Conservation (phyloP, 2,113 vertebrate species). For the Eulemur rufifrons region DNA sequence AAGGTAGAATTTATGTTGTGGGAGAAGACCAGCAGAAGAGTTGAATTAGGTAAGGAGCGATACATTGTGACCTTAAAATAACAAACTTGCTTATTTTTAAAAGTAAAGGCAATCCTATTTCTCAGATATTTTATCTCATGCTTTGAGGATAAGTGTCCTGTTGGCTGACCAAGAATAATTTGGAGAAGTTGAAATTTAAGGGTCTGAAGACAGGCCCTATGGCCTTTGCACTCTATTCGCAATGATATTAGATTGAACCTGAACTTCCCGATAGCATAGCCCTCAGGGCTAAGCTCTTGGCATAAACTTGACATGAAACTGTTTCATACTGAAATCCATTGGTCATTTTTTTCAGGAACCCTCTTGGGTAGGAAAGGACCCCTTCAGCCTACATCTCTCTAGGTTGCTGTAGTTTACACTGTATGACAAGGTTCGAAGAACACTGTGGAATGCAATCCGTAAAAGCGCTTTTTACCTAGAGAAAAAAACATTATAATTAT, state of each 20-base stretch:
- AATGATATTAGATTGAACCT: neutral
- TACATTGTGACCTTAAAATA: neutral
- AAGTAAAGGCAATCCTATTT: neutral
- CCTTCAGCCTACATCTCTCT: neutral
- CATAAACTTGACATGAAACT: neutral
- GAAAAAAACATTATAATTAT: constrained; percentile 54
- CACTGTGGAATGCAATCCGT: neutral
- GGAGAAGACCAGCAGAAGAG: neutral
- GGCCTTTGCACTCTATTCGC: neutral
- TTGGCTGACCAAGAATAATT: neutral
- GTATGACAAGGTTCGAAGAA: neutral
- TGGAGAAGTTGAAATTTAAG: constrained; percentile 31
- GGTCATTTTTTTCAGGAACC: neutral
- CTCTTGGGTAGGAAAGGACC: neutral
- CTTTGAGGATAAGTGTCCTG: neutral
- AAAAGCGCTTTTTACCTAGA: constrained; percentile 14
- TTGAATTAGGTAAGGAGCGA: neutral
- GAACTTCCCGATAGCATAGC: neutral
- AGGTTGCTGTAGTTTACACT: neutral
- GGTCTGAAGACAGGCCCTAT: neutral
- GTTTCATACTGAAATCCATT: constrained; percentile 21
- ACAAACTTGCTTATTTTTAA: neutral
- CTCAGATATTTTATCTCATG: neutral
- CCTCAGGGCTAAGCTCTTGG: neutral
- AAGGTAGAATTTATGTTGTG: neutral